Percentiles rank a stretch among this genome's conserved stretches.
Conservation (phyloP, 2,797 vertebrate genomes). For the Bovichtus variegatus region DNA sequence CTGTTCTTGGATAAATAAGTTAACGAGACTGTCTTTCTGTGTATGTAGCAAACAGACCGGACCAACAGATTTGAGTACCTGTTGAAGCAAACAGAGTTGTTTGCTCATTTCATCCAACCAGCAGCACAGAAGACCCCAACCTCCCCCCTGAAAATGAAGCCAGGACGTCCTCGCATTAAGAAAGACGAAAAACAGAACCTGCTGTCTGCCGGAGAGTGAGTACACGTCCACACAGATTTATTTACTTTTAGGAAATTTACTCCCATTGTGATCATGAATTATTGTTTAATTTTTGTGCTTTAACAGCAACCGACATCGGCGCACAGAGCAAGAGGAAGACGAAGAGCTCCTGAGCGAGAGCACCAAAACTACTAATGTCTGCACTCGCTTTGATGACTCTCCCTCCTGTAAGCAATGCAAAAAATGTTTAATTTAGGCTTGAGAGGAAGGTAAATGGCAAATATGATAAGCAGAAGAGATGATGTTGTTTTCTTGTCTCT, state of each 20-base stretch:
- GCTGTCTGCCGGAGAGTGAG: constrained; percentile 97
- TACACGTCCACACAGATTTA: constrained; percentile 42
- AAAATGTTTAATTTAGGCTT: background rate
- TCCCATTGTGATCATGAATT: background rate
- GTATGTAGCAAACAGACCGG: constrained; percentile 93
- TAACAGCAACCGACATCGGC: constrained; percentile 93
- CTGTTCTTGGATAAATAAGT: background rate
- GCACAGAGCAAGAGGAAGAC: constrained; percentile 98
- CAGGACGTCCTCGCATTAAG: constrained; percentile 96
- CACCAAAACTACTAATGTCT: constrained; percentile 95
- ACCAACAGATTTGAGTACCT: constrained; percentile 99
- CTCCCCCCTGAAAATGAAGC: constrained; percentile 99
- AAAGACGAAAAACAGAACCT: constrained; percentile 98
- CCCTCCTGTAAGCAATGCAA: constrained; percentile 90
- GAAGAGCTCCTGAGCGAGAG: constrained; percentile 97
- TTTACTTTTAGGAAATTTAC: background rate
- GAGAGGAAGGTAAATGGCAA: background rate
- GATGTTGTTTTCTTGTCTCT: constrained; percentile 8
- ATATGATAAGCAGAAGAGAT: background rate
- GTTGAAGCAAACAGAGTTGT: constrained; percentile 98
- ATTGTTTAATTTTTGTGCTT: background rate
- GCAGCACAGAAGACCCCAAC: constrained; percentile 98
- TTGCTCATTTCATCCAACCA: constrained; percentile 99
- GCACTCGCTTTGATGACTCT: constrained; percentile 97
- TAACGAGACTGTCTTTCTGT: constrained; percentile 8